Conservation (phyloP, 2,797 vertebrate species). For the Spinibarbus caldwelli region DNA sequence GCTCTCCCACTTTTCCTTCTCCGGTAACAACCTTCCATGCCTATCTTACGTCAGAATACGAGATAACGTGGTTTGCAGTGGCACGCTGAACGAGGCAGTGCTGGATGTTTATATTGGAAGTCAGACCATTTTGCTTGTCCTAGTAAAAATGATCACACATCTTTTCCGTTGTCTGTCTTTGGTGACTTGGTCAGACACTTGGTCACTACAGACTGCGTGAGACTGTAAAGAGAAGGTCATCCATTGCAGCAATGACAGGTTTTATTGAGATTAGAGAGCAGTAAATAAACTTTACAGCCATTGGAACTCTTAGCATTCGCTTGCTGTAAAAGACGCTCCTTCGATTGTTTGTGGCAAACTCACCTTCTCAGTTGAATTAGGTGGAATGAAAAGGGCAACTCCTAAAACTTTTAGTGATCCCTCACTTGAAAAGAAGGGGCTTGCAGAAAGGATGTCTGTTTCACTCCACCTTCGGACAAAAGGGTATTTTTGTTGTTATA, state of each 20-base stretch:
- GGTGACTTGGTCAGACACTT: conserved; percentile 28
- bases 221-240: conserved; percentile 50
- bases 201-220: conserved; percentile 23
- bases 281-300: conserved; percentile 55
- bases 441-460: background rate
- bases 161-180: conserved; percentile 32
- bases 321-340: conserved; percentile 23
- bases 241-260: conserved; percentile 42
- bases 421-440: conserved; percentile 6
- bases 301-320: conserved; percentile 30
- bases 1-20: conserved; percentile 63
- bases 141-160: background rate
- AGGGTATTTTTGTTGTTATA: background rate
- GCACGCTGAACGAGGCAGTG: conserved; percentile 24
- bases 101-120: conserved; percentile 27
- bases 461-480: background rate
- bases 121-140: conserved; percentile 1
- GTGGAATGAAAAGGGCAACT: conserved; percentile 28
- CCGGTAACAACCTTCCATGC: conserved; percentile 67
- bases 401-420: conserved; percentile 12
- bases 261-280: conserved; percentile 54
- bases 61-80: conserved; percentile 66
- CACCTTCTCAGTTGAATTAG: conserved; percentile 26
- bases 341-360: conserved; percentile 35
- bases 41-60: conserved; percentile 65